These are phyloP conservation scores for Botrylloides violaceus DNA, from an alignment of 23 tunicate genomes.

Conservation along the genomic window DNA sequence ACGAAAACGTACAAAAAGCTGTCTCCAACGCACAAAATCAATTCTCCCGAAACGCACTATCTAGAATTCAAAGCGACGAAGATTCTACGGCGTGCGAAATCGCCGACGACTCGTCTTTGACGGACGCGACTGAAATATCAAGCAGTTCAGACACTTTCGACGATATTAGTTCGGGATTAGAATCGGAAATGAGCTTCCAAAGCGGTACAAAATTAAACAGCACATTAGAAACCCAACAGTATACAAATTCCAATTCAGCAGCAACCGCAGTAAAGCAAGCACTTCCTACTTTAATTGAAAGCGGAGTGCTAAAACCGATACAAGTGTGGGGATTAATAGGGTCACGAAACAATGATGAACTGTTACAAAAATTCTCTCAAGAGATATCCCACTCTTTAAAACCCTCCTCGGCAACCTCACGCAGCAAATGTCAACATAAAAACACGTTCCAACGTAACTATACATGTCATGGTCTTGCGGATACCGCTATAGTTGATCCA, in stretches of 20 bases:
- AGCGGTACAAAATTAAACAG: background rate
- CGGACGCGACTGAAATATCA: conserved; percentile 20
- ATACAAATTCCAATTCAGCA: background rate
- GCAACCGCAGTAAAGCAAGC: background rate
- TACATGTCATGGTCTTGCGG: too few relatives aligned
- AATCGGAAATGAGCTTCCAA: background rate
- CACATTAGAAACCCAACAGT: background rate
- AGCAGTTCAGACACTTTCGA: conserved; percentile 22
- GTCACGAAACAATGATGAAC: conserved; percentile 10
- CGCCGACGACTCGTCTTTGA: background rate
- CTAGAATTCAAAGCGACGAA: background rate
- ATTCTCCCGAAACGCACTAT: background rate
- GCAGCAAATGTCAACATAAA: too few relatives aligned
- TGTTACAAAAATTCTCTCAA: conserved; percentile 21
- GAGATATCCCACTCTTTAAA: conserved; percentile 4
- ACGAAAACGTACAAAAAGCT: conserved; percentile 53
- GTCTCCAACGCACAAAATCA: conserved; percentile 23
- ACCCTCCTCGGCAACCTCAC: background rate
- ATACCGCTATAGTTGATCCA: too few relatives aligned
- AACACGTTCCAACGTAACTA: too few relatives aligned
- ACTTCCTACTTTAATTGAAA: conserved; percentile 22
- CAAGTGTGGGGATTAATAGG: conserved; percentile 43
- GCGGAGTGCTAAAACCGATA: conserved; percentile 19
- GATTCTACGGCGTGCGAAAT: background rate
- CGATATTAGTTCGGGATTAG: conserved; percentile 30